These are phyloP conservation scores for Tuta absoluta DNA, from an alignment of 2,888 invertebrate species.

Conservation along the genomic window DNA sequence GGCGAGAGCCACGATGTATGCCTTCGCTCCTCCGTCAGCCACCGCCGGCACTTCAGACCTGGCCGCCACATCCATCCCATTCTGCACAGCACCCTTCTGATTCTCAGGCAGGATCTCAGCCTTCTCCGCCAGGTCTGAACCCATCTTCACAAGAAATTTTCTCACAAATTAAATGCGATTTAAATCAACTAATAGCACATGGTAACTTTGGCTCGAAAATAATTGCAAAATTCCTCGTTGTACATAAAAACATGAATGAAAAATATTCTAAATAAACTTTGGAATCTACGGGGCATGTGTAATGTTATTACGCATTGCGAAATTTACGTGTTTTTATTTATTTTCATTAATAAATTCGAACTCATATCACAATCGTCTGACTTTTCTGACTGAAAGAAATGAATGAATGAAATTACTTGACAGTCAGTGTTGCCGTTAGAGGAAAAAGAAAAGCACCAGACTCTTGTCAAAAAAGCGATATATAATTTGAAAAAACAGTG, in stretches of 20 bases:
- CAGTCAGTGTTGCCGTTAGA: not conserved
- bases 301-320: conserved; percentile 26
- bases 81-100: conserved; percentile 38
- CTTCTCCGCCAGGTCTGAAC: conserved; percentile 57
- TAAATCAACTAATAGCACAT: conserved; percentile 29
- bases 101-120: conserved; percentile 57
- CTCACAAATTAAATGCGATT: not conserved
- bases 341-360: conserved; percentile 18
- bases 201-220: conserved; percentile 24
- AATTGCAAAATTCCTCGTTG: conserved; percentile 14
- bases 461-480: too few relatives aligned
- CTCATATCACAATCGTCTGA: conserved; percentile 14
- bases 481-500: too few relatives aligned
- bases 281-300: not conserved
- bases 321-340: conserved; percentile 18
- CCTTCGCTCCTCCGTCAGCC: conserved; percentile 88
- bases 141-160: conserved; percentile 45
- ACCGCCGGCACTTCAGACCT: conserved; percentile 84
- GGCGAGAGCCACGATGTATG: conserved; percentile 90
- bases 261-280: not conserved
- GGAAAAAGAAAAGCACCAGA: too few relatives aligned
- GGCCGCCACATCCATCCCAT: conserved; percentile 47
- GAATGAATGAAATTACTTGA: conserved; percentile 4
- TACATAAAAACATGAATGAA: conserved; percentile 9
- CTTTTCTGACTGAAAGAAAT: conserved; percentile 1